phyloP scores from a whole-genome alignment of 2,113 vertebrate species.

The Elephantulus edwardii region DNA sequence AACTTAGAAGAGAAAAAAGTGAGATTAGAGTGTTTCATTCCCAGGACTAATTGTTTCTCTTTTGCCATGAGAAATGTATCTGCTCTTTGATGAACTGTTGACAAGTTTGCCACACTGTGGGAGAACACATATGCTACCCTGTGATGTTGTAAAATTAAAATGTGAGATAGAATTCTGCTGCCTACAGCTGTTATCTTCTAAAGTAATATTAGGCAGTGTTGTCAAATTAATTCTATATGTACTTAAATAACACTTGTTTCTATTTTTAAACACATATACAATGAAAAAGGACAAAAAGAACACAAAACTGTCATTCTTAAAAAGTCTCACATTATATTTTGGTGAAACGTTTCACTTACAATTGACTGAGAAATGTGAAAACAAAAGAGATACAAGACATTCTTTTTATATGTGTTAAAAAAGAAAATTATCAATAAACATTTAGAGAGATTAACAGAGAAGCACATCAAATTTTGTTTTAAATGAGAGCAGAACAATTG shows the following conservation, averaged over 20 bases:
- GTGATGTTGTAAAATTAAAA: conserved; percentile 70
- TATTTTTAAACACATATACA: neutral
- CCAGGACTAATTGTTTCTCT: conserved; percentile 54
- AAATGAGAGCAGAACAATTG: neutral
- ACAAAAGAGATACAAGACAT: neutral
- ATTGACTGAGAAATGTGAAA: neutral
- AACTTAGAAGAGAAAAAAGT: neutral
- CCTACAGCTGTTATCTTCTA: conserved; percentile 61
- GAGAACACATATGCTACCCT: conserved; percentile 57
- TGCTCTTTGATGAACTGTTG: conserved; percentile 59
- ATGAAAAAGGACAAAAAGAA: neutral
- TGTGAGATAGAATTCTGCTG: conserved; percentile 39
- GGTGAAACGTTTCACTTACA: neutral
- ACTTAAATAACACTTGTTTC: neutral
- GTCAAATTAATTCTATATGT: conserved; percentile 25
- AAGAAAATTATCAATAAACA: neutral
- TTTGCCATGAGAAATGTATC: conserved; percentile 22
- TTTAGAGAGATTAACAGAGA: neutral
- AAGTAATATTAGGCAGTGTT: conserved; percentile 37
- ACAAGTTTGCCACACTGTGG: conserved; percentile 56
- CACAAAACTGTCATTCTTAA: neutral
- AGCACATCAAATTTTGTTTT: neutral
- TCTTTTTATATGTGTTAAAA: neutral
- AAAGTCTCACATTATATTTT: neutral
- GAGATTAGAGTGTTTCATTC: conserved; percentile 6